These are phyloP conservation scores for Bradypodion ventrale DNA, from an alignment of 2,797 vertebrate genomes.

Conservation along the genomic window DNA sequence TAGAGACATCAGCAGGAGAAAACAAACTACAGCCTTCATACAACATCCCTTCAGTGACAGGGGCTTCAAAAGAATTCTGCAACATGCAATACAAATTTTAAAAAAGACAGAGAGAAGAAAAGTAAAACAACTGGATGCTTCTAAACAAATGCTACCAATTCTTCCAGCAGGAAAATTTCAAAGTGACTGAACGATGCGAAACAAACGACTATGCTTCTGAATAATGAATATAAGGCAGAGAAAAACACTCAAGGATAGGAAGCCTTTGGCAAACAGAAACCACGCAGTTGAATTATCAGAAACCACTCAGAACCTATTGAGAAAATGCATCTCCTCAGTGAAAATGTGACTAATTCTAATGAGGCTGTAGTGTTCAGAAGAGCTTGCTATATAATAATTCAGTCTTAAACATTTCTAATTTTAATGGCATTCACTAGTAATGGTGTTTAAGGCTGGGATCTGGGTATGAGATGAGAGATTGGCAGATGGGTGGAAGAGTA, in stretches of 20 bases:
- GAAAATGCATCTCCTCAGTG: neutral
- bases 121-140: neutral
- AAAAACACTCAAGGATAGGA: neutral
- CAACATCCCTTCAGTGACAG: fast-evolving
- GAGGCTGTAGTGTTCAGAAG: neutral
- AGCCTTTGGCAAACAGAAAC: slow-evolving; percentile 1
- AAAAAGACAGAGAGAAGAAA: neutral
- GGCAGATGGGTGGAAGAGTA: neutral
- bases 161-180: neutral
- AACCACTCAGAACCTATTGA: neutral
- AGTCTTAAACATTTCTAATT: neutral
- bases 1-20: slow-evolving; percentile 29
- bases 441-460: neutral
- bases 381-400: neutral
- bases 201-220: slow-evolving; percentile 5
- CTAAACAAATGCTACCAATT: slow-evolving; percentile 19
- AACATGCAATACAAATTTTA: neutral
- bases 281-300: slow-evolving; percentile 6
- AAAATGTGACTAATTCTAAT: neutral
- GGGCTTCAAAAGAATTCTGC: neutral
- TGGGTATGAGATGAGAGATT: slow-evolving; percentile 4
- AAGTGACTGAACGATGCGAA: neutral
- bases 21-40: neutral
- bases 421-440: neutral
- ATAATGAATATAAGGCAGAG: slow-evolving; percentile 9